A percentile compares a stretch with the other conserved stretches of the same genome.
Evolutionary conservation across 2,888 invertebrate species (phyloP).

Genomic region (Lamellibrachia columna): DNA sequence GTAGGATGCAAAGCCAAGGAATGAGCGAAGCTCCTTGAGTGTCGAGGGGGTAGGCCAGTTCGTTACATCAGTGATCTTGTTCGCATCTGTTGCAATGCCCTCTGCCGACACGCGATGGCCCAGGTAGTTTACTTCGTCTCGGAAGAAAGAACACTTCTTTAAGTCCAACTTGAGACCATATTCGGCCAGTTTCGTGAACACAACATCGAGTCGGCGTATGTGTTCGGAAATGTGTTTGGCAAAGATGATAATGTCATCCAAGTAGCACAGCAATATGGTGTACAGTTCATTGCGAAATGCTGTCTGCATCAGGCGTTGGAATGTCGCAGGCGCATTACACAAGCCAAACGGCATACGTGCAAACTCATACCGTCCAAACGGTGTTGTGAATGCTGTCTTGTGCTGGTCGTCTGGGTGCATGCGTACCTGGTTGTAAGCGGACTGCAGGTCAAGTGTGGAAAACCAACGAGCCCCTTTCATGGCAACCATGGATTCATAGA

Average conservation of each 20-base stretch:
- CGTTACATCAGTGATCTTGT: conserved; percentile 20
- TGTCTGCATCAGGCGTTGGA: conserved; percentile 39
- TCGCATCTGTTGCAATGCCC: conserved; percentile 29
- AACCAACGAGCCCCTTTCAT: too few species aligned
- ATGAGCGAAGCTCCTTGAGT: conserved; percentile 32
- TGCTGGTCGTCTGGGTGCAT: not conserved
- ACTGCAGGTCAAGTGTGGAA: too few species aligned
- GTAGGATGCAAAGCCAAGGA: conserved; percentile 38
- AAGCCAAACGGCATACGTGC: not conserved
- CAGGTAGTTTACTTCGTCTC: conserved; percentile 26
- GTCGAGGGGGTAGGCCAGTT: not conserved
- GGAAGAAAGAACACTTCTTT: conserved; percentile 38
- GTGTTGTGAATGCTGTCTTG: too few species aligned
- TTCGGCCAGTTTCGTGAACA: conserved; percentile 33
- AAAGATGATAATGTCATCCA: not conserved
- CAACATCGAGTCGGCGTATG: conserved; percentile 32
- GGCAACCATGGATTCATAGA: too few species aligned
- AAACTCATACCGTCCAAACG: too few species aligned
- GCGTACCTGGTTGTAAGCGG: too few species aligned
- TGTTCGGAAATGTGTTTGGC: conserved; percentile 28
- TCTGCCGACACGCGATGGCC: conserved; percentile 34
- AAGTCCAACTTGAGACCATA: conserved; percentile 36
- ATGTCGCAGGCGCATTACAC: conserved; percentile 23
- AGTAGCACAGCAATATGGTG: conserved; percentile 28
- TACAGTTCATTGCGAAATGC: conserved; percentile 40